A percentile compares a stretch with the other conserved stretches of the same genome.
phyloP scores from a whole-genome alignment of 92 coral and sea anemone genomes.

The Epizoanthus rinbou region DNA sequence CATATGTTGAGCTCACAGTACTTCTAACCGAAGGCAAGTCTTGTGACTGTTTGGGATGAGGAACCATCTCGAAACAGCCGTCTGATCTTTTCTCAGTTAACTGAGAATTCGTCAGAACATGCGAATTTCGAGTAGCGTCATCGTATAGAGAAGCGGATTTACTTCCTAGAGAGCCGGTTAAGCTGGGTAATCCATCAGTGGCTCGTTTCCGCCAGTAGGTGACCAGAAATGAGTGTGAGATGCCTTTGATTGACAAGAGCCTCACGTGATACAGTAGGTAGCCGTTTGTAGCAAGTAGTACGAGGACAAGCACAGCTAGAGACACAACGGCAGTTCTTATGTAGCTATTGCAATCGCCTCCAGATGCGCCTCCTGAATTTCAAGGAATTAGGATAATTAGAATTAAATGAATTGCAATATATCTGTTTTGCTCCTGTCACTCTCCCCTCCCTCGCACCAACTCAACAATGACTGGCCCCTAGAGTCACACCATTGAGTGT shows the following conservation, averaged over 20 bases:
- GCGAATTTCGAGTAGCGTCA: not conserved
- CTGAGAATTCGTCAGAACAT: not conserved
- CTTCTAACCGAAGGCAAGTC: not conserved
- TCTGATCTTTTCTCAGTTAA: not conserved
- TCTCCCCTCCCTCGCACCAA: no score
- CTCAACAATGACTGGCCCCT: no score
- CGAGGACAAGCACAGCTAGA: not conserved
- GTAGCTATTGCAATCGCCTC: no score
- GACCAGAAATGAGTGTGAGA: not conserved
- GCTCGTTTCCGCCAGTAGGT: not conserved
- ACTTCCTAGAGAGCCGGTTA: not conserved
- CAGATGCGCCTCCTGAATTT: no score
- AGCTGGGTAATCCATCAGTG: no score
- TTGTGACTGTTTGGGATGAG: not conserved
- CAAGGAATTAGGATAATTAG: no score
- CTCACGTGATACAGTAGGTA: not conserved
- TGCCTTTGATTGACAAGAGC: not conserved
- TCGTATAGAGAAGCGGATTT: not conserved
- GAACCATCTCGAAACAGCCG: not conserved
- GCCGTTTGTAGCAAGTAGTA: not conserved
- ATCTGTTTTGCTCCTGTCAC: no score
- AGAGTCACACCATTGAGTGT: no score
- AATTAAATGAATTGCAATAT: no score
- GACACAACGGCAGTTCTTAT: not conserved
- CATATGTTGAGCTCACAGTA: not conserved